Percentiles rank a stretch among this genome's conserved stretches.
These are phyloP conservation scores for Neosilurus hyrtlii DNA, from an alignment of 2,797 vertebrate species.

Conservation along the genomic window DNA sequence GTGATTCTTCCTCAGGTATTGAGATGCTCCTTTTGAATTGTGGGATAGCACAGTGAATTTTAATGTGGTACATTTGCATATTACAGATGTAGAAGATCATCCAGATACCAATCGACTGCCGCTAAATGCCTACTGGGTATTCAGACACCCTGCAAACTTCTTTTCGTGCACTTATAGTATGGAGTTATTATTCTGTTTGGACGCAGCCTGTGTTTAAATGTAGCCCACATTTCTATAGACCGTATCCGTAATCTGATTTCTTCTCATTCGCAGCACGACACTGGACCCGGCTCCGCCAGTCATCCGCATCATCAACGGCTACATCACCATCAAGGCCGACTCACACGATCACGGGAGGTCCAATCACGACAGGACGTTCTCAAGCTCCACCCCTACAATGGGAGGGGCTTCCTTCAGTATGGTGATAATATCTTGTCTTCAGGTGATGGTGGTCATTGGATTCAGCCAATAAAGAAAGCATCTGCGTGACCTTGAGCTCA, in stretches of 20 bases:
- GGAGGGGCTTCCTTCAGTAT: conserved; percentile 25
- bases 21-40: no score
- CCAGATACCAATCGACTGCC: no score
- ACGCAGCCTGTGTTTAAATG: background rate
- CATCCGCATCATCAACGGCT: conserved; percentile 79
- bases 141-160: no score
- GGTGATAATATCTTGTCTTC: conserved; percentile 28
- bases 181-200: no score
- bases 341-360: conserved; percentile 45
- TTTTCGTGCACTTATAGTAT: no score
- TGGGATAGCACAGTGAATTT: no score
- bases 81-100: no score
- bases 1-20: no score
- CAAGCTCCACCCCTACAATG: conserved; percentile 42
- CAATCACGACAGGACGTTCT: conserved; percentile 56
- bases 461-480: background rate
- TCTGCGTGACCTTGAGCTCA: background rate
- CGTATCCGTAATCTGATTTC: background rate
- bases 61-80: no score
- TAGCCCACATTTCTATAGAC: conserved; percentile 3
- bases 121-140: no score
- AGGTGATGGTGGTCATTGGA: conserved; percentile 3
- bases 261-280: conserved; percentile 65
- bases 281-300: conserved; percentile 69
- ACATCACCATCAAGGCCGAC: conserved; percentile 74